Evolutionary conservation across 1,140 invertebrate genomes (phyloP).

Genomic region (Halictus rubicundus): DNA sequence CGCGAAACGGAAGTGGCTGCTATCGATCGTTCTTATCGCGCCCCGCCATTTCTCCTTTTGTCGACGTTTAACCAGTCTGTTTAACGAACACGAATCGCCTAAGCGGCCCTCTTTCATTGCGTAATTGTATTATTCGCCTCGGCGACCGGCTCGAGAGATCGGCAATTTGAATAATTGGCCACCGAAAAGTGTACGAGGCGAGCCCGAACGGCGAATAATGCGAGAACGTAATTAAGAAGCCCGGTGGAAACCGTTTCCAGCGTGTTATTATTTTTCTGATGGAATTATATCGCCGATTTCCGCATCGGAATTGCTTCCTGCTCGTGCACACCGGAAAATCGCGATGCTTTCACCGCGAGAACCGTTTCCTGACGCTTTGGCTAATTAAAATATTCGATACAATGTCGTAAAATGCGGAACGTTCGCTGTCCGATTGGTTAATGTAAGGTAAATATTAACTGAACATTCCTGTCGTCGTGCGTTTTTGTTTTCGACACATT

Average conservation of each 20-base stretch:
- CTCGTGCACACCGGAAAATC: conserved; percentile 51
- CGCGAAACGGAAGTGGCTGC: conserved; percentile 17
- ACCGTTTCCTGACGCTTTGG: neutral
- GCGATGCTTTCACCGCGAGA: conserved; percentile 22
- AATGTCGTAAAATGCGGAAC: neutral
- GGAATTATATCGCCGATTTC: conserved; percentile 73
- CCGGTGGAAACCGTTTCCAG: conserved; percentile 32
- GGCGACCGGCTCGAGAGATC: neutral
- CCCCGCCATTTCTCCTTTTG: neutral
- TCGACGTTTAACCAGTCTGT: neutral
- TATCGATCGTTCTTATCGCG: conserved; percentile 25
- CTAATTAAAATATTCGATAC: conserved; percentile 27
- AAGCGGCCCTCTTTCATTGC: neutral
- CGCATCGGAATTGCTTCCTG: conserved; percentile 70
- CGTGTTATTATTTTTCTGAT: conserved; percentile 67
- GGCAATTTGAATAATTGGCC: conserved; percentile 28
- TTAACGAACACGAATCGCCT: conserved; percentile 29
- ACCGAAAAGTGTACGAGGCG: neutral
- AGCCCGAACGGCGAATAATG: conserved; percentile 24
- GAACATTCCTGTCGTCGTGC: no score
- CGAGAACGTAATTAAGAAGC: conserved; percentile 50
- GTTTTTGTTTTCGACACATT: no score
- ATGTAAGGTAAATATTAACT: no score
- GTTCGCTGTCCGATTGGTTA: no score
- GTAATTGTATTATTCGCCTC: neutral